Conservation (phyloP, 2,797 vertebrate species). For the Acanthopagrus latus region DNA sequence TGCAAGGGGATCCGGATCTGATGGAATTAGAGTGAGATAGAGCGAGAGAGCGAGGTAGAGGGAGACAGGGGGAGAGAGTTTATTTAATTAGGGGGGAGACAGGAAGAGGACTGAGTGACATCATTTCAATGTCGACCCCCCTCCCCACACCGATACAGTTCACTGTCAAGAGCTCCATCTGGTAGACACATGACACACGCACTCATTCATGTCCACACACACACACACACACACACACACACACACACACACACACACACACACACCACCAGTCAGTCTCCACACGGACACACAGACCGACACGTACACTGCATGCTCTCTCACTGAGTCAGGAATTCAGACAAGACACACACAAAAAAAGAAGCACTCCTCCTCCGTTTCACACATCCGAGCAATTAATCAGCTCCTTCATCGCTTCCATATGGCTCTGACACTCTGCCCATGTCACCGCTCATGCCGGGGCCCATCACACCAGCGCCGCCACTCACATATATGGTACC, state of each 20-base stretch:
- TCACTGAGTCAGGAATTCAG: slow-evolving; percentile 54
- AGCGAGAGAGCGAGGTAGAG: slow-evolving; percentile 27
- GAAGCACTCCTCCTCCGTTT: slow-evolving; percentile 24
- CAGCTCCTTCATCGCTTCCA: slow-evolving; percentile 48
- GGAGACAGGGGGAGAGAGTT: slow-evolving; percentile 54
- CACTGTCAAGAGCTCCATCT: slow-evolving; percentile 75
- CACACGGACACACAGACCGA: slow-evolving; percentile 33
- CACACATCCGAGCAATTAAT: slow-evolving; percentile 60
- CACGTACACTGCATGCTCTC: slow-evolving; percentile 28
- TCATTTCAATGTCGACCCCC: slow-evolving; percentile 70
- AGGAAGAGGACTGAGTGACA: slow-evolving; percentile 77
- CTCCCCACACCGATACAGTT: slow-evolving; percentile 25
- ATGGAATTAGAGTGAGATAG: slow-evolving; percentile 65
- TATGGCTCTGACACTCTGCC: slow-evolving; percentile 58
- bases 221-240: slow-evolving; percentile 8
- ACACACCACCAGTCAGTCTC: slow-evolving; percentile 14
- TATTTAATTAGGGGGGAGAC: slow-evolving; percentile 76
- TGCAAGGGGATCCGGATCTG: slow-evolving; percentile 46
- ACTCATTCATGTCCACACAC: not conserved
- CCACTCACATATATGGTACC: slow-evolving; percentile 13
- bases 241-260: not conserved
- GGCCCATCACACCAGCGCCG: slow-evolving; percentile 11
- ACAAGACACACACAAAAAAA: slow-evolving; percentile 12
- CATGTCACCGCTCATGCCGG: slow-evolving; percentile 42
- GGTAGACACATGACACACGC: slow-evolving; percentile 45